A percentile compares a stretch with the other conserved stretches of the same genome.
These are phyloP conservation scores for Calephelis nemesis DNA, from an alignment of 1,140 invertebrate genomes.

Conservation along the genomic window DNA sequence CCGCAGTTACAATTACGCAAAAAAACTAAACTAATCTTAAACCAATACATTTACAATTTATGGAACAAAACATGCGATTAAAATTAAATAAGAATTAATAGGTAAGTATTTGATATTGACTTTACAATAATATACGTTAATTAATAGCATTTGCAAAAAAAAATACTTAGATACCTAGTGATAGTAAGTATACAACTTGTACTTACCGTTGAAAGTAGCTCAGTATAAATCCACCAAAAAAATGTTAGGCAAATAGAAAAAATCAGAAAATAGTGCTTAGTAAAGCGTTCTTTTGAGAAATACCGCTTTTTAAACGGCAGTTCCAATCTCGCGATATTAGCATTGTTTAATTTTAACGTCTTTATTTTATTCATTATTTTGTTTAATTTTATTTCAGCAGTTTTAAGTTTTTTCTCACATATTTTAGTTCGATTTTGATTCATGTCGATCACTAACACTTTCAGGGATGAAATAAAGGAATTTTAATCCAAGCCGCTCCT, in stretches of 20 bases:
- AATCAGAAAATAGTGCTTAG: conserved; percentile 12
- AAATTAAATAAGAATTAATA: too few relatives aligned
- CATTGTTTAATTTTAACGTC: conserved; percentile 46
- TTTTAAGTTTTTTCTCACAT: conserved; percentile 60
- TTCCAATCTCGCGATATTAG: conserved; percentile 43
- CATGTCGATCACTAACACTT: conserved; percentile 23
- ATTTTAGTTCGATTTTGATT: conserved; percentile 35
- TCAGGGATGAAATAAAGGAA: conserved; percentile 37
- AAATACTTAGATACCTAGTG: too few relatives aligned
- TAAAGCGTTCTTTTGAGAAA: conserved; percentile 6
- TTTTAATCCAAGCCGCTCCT: conserved; percentile 27
- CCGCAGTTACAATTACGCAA: too few relatives aligned
- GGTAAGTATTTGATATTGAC: too few relatives aligned
- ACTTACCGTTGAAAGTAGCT: conserved; percentile 2
- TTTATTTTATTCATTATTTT: conserved; percentile 62
- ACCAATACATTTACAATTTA: too few relatives aligned
- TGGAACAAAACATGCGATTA: too few relatives aligned
- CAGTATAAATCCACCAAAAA: neutral
- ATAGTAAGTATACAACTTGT: too few relatives aligned
- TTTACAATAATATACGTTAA: too few relatives aligned
- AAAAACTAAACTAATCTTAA: too few relatives aligned
- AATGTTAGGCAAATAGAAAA: conserved; percentile 1
- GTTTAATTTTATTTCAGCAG: conserved; percentile 50
- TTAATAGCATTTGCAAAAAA: too few relatives aligned
- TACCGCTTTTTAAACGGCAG: conserved; percentile 24